Conservation (phyloP, 1,140 invertebrate genomes). For the Diprion similis region DNA sequence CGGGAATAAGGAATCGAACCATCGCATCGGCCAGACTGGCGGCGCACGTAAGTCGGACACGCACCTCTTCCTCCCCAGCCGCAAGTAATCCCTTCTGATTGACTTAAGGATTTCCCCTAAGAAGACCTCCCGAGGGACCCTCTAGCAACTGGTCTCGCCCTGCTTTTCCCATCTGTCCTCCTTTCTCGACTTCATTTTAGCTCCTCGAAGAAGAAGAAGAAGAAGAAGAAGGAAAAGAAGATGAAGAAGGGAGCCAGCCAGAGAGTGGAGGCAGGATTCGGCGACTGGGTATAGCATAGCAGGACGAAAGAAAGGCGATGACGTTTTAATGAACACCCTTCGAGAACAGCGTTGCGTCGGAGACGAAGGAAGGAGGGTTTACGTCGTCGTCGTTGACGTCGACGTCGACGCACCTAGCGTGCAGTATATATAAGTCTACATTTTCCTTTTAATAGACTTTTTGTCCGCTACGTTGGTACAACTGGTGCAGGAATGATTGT, state of each 20-base stretch:
- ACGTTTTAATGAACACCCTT: background rate
- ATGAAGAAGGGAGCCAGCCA: background rate
- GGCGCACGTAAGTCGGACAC: background rate
- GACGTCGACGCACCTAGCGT: no score
- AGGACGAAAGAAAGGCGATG: background rate
- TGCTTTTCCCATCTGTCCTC: background rate
- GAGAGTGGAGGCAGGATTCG: background rate
- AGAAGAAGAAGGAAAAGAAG: background rate
- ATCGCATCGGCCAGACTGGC: no score
- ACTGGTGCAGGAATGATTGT: no score
- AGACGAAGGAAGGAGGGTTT: no score
- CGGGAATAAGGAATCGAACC: no score
- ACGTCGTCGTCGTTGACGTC: no score
- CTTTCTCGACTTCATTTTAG: background rate
- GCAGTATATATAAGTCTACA: no score
- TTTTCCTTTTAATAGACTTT: no score
- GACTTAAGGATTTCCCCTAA: slow-evolving; percentile 15
- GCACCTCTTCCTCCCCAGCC: background rate
- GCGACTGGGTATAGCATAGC: background rate
- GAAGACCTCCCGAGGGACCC: background rate
- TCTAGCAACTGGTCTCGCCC: background rate
- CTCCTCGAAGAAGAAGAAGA: background rate
- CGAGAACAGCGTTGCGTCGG: background rate
- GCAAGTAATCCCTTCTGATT: slow-evolving; percentile 19
- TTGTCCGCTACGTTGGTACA: no score